phyloP scores from a whole-genome alignment of 2,113 vertebrate species.

The Planiliza haematocheilus region DNA sequence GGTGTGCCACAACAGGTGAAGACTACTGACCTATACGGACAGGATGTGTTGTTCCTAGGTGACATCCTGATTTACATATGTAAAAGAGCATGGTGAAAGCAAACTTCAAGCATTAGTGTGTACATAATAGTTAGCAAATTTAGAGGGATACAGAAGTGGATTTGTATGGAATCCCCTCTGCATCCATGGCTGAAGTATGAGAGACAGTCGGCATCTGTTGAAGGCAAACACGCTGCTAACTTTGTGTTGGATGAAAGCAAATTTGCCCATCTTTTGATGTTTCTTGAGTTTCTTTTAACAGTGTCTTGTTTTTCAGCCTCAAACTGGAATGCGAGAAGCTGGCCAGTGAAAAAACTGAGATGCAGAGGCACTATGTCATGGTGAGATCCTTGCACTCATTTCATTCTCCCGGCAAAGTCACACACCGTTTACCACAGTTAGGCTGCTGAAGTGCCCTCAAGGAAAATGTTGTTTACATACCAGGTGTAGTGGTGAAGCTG shows the following conservation, averaged over 20 bases:
- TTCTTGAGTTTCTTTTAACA: background rate
- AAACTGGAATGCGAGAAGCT: constrained; percentile 98
- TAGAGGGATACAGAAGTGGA: no score
- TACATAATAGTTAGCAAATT: no score
- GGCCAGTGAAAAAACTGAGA: constrained; percentile 98
- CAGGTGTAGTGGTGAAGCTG: constrained; percentile 10
- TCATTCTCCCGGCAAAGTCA: background rate
- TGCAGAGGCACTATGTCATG: constrained; percentile 99
- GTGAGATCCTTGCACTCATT: constrained; percentile 79
- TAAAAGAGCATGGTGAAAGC: constrained; percentile 14
- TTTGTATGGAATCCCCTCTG: no score
- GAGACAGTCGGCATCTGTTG: background rate
- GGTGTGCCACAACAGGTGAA: constrained; percentile 54
- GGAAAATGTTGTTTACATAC: constrained; percentile 13
- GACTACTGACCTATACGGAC: constrained; percentile 18
- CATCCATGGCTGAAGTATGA: no score
- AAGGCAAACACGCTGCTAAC: background rate
- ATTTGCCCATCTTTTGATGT: background rate
- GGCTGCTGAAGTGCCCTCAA: constrained; percentile 20
- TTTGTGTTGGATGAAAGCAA: background rate
- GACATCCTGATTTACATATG: constrained; percentile 14
- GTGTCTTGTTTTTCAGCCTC: constrained; percentile 84
- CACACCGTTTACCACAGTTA: constrained; percentile 6
- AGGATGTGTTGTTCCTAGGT: constrained; percentile 21
- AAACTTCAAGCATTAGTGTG: constrained; percentile 16